Conservation (phyloP, 2,888 invertebrate species). For the Sicus ferrugineus region DNA sequence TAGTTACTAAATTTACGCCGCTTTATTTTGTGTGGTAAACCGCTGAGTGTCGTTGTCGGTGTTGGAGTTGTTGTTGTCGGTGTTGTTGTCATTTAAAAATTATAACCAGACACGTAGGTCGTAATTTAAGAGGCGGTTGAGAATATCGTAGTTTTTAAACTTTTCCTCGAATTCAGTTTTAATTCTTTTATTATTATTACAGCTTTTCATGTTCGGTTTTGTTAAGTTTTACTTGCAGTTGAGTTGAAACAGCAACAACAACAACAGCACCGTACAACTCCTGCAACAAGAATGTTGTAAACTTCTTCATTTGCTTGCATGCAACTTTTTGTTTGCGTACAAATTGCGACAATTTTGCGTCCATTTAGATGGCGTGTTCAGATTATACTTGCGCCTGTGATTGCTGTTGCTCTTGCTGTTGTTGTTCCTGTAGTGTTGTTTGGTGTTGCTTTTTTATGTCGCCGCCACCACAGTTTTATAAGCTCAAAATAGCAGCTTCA, state of each 20-base stretch:
- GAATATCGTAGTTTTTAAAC: constrained; percentile 29
- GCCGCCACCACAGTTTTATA: too few species aligned
- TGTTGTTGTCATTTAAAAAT: constrained; percentile 31
- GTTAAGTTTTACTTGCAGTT: neutral
- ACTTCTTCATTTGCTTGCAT: neutral
- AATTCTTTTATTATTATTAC: constrained; percentile 12
- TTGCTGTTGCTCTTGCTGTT: neutral
- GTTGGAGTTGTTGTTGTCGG: constrained; percentile 14
- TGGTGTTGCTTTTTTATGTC: too few species aligned
- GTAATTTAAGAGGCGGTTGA: constrained; percentile 33
- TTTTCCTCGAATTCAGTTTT: constrained; percentile 32
- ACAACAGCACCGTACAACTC: neutral
- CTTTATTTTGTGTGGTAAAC: neutral
- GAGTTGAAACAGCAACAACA: constrained; percentile 4
- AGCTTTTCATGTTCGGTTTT: neutral
- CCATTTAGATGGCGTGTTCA: constrained; percentile 47
- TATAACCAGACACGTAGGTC: constrained; percentile 33
- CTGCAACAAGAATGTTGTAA: neutral
- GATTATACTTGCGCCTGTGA: constrained; percentile 42
- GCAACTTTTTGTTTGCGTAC: constrained; percentile 34
- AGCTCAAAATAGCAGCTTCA: too few species aligned
- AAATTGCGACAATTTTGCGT: constrained; percentile 47
- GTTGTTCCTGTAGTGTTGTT: neutral
- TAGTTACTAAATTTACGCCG: constrained; percentile 22
- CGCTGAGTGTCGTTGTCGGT: neutral